Evolutionary conservation across 2,113 vertebrate species (phyloP), one percentile per base, ranked within the genome.

Genomic region (Monopterus albus): DNA sequence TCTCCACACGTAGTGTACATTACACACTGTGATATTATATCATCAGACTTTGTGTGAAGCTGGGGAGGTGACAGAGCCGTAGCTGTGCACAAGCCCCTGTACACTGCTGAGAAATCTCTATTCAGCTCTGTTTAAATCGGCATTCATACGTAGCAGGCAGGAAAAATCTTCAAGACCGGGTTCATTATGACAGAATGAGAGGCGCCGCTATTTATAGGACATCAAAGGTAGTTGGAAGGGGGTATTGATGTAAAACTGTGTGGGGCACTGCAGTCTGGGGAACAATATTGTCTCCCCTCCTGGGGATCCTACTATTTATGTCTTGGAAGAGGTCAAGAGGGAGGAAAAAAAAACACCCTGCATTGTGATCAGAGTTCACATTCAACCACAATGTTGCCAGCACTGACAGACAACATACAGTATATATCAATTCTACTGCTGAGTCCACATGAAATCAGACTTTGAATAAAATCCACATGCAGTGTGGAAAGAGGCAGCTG

Each of bases 171-270:
- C 50, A 77, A 62, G 25, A 47, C 42, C 50, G 45, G 51, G 61
- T 75, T 86, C 52, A 78, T 51, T 78, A 64, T 43, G 62, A 81
- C 58, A 72, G 29, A 75, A 57, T 62, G 5, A 81, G 50, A 78
- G 64, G 57, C 55, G 51, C 55, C 0, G 42, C 67, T 84, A 81
- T 85, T 76, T 79, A 79, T 84, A 72, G 82, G 61, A 81, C 81
- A 77, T 89, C 78, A 83, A 85, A 79, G 70, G 72, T 82, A 60
- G 77, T 70, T 51, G 60, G 31, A 17, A 33, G 62, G 62, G 28
- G 56, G 36, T 61, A 83, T 62, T 82, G 52, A 85, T 77, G 74
- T 69, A 53, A 78, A 64, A 66, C 36, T 38, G 65, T 62, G 58
- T 62, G 57, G 43, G 69, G 58, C 2, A 3, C 60, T 20, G 28